Evolutionary conservation across 1,140 invertebrate genomes (phyloP).

Genomic region (Trinorchestia longiramus): DNA sequence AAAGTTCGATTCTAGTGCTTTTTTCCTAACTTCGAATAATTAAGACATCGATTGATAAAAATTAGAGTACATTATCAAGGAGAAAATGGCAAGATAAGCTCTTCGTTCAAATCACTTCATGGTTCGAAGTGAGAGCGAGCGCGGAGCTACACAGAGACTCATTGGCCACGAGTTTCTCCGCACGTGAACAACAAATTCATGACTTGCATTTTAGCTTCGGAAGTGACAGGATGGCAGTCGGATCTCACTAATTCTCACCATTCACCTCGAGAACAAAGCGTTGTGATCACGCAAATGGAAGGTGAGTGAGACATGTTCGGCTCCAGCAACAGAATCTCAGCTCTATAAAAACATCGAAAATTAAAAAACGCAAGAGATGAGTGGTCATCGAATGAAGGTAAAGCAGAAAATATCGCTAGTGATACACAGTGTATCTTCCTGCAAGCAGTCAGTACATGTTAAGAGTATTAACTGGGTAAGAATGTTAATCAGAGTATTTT

Average conservation of each 20-base stretch:
- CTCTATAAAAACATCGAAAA: background rate
- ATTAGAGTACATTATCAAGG: background rate
- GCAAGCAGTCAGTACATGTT: too few relatives aligned
- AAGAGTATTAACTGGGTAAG: too few relatives aligned
- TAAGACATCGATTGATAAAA: background rate
- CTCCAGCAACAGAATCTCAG: background rate
- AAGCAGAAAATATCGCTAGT: too few relatives aligned
- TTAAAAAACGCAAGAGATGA: background rate
- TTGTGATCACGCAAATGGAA: conserved; percentile 49
- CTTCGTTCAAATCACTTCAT: background rate
- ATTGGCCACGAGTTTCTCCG: background rate
- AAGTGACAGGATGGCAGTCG: conserved; percentile 31
- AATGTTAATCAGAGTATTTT: too few relatives aligned
- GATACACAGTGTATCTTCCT: too few relatives aligned
- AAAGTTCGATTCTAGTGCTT: background rate
- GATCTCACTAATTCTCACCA: conserved; percentile 45
- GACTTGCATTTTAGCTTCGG: conserved; percentile 34
- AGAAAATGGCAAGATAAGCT: background rate
- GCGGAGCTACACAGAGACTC: background rate
- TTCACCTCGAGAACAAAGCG: conserved; percentile 30
- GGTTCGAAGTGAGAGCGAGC: background rate
- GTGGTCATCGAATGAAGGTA: background rate
- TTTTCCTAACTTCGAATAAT: background rate
- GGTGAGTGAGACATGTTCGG: conserved; percentile 1
- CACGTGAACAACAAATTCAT: background rate